Percentiles rank a stretch among this genome's conserved stretches.
These are phyloP conservation scores for Helarctos malayanus DNA, from an alignment of 2,797 vertebrate species.

Conservation along the genomic window DNA sequence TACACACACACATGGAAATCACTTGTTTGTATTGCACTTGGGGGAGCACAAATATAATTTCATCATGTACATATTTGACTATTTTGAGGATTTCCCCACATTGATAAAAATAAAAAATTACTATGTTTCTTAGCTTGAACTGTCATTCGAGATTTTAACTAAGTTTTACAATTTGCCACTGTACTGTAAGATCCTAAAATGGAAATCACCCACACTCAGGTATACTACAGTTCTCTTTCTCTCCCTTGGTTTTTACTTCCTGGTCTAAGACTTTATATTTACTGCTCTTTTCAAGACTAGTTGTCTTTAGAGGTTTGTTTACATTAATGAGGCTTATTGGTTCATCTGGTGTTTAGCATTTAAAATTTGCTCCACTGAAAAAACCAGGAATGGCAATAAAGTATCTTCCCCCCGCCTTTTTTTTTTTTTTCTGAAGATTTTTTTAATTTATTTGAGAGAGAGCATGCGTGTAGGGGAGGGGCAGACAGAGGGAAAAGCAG, in stretches of 20 bases:
- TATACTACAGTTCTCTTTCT: background rate
- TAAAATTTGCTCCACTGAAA: conserved; percentile 7
- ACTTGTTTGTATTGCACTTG: background rate
- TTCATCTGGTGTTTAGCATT: background rate
- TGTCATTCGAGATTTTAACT: background rate
- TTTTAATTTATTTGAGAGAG: background rate
- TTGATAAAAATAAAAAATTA: background rate
- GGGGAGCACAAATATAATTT: background rate
- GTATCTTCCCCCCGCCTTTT: background rate
- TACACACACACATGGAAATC: background rate
- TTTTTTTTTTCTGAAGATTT: background rate
- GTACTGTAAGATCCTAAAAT: background rate
- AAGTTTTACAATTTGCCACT: background rate
- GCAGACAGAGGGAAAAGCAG: background rate
- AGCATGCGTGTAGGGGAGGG: background rate
- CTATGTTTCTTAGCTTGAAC: conserved; percentile 5
- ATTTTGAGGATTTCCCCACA: background rate
- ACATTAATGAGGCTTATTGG: background rate
- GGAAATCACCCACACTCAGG: background rate
- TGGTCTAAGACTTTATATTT: background rate
- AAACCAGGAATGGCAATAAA: background rate
- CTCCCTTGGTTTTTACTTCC: background rate
- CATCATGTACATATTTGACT: background rate
- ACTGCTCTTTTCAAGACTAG: background rate
- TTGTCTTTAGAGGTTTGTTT: background rate